These are phyloP conservation scores for Mythimna loreyi DNA, from an alignment of 2,888 invertebrate genomes.

Conservation along the genomic window DNA sequence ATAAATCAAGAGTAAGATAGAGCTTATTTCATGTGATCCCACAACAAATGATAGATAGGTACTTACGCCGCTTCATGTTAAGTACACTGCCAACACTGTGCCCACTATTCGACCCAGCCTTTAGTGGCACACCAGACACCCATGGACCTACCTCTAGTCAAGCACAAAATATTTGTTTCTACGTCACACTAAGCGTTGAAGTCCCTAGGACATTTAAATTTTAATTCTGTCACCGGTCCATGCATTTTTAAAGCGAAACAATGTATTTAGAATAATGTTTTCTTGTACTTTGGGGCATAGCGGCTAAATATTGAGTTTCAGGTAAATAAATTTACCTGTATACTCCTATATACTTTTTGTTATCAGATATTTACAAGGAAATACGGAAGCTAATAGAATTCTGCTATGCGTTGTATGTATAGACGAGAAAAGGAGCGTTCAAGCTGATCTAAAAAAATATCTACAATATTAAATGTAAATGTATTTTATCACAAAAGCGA, in stretches of 20 bases:
- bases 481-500: background rate
- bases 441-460: constrained; percentile 17
- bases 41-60: constrained; percentile 84
- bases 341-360: background rate
- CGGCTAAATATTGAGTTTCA: constrained; percentile 45
- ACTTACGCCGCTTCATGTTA: constrained; percentile 82
- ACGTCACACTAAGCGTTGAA: constrained; percentile 87
- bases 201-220: constrained; percentile 75
- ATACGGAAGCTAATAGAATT: constrained; percentile 17
- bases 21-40: constrained; percentile 83
- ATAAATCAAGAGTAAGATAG: constrained; percentile 81
- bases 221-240: constrained; percentile 85
- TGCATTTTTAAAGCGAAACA: constrained; percentile 83
- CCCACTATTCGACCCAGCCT: constrained; percentile 78
- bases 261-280: constrained; percentile 63
- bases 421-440: background rate
- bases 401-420: constrained; percentile 15
- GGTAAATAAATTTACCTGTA: constrained; percentile 6
- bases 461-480: background rate
- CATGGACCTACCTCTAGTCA: constrained; percentile 74
- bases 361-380: constrained; percentile 43
- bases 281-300: constrained; percentile 59
- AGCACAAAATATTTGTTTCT: constrained; percentile 83
- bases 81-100: constrained; percentile 74
- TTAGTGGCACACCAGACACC: constrained; percentile 78